Base-by-base conservation (phyloP, 2,797 vertebrate species). In the Poliocrania exsul region DNA sequence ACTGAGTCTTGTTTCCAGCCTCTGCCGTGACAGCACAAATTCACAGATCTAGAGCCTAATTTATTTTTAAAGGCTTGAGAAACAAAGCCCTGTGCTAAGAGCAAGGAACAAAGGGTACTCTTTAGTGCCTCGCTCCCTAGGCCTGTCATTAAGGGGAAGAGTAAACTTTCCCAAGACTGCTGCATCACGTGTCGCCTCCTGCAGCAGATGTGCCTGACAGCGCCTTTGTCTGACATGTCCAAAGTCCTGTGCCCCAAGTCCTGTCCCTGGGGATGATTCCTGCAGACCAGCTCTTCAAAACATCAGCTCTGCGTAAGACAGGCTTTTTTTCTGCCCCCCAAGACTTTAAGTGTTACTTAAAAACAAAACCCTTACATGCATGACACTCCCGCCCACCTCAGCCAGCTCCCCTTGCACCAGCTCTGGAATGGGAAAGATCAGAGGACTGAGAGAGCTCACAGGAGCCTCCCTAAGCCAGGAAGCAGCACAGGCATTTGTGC, bases 101-200 rank as follows among this genome's bases (percentile, higher is more conserved):
- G 92, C 80, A 88, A 93, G 92, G 92, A 95, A 96, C 93, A 97
- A 96, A 96, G 93, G 89, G 85, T 73, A 81, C 77, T 96, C 89
- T 95, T 95, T 64, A 91, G 89, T 94, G 94, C 92, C 92, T 94
- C 14, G 2, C 91, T 95, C 95, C 89, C 91, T 86, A 79, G 80
- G 93, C 93, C 95, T 96, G 93, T 97, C 94, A 95, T 91, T 97
- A 95, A 84, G 89, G 70, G 87, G 87, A 96, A 96, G 95, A 94
- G 96, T 97, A 97, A 97, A 97, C 96, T 95, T 96, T 95, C 95
- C 87, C 95, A 96, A 96, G 96, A 73, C 82, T 84, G 89, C 77
- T 0, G 62, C 37, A 95, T 95, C 95, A 96, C 95, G 77, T 95
- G 96, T 69, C 94, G 16, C 90, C 95, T 92, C 33, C 77, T 60